phyloP scores from a whole-genome alignment of 2,888 invertebrate species.

The Lithosia quadra region DNA sequence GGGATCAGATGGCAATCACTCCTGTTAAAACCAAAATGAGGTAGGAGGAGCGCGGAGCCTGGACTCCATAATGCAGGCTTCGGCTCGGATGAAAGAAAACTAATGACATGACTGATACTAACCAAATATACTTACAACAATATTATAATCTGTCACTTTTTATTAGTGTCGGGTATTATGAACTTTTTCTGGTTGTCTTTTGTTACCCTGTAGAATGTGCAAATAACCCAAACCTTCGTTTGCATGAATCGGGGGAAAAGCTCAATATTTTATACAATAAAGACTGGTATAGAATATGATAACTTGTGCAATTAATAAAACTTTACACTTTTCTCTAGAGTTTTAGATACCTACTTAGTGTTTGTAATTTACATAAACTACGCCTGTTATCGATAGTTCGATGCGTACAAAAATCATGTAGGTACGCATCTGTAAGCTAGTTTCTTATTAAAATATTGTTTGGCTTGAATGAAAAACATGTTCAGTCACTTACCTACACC shows the following conservation, averaged over 20 bases:
- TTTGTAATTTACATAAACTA: neutral
- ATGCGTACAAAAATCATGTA: neutral
- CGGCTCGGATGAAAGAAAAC: neutral
- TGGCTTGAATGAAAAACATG: neutral
- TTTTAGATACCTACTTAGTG: no score
- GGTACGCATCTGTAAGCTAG: neutral
- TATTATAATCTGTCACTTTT: no score
- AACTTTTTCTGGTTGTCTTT: no score
- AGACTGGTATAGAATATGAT: no score
- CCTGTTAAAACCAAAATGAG: neutral
- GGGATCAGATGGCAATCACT: neutral
- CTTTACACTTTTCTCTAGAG: neutral
- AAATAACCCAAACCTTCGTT: no score
- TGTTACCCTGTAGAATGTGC: no score
- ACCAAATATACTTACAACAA: no score
- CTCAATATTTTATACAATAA: no score
- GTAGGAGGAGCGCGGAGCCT: neutral
- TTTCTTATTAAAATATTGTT: neutral
- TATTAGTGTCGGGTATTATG: no score
- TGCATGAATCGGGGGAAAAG: no score
- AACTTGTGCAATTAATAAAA: no score
- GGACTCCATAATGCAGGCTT: no score
- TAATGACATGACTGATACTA: neutral
- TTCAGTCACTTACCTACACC: neutral
- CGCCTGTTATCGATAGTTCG: neutral